Evolutionary conservation across 2,113 vertebrate species (phyloP).

Genomic region (Phyllostomus hastatus): DNA sequence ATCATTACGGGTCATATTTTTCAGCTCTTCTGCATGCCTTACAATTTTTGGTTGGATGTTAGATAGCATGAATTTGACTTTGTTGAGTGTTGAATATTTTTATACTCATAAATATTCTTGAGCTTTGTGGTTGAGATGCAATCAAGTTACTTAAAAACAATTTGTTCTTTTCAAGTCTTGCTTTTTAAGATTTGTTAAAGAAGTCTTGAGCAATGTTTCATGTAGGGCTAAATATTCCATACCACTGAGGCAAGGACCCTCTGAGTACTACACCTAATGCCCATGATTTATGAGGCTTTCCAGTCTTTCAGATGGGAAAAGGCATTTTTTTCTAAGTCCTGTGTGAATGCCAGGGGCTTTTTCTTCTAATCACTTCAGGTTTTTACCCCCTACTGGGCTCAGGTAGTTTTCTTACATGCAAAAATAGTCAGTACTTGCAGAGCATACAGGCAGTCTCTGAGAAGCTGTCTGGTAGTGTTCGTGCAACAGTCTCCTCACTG

Average conservation of each 20-base stretch:
- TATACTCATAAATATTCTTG: slow-evolving; percentile 19
- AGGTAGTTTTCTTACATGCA: background rate
- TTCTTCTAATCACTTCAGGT: background rate
- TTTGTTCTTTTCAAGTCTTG: background rate
- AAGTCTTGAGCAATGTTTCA: background rate
- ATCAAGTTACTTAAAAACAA: background rate
- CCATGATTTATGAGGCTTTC: background rate
- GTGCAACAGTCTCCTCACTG: background rate
- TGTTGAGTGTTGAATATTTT: background rate
- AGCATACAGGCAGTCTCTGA: background rate
- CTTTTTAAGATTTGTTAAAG: slow-evolving; percentile 10
- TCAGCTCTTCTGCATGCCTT: background rate
- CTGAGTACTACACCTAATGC: background rate
- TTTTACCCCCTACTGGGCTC: background rate
- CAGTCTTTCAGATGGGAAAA: background rate
- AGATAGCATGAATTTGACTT: slow-evolving; percentile 11
- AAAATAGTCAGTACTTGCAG: background rate
- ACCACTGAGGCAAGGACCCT: background rate
- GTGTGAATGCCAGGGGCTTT: background rate
- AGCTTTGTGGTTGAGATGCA: background rate
- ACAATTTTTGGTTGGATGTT: background rate
- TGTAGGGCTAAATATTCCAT: background rate
- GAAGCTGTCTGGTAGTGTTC: background rate
- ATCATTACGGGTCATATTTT: background rate
- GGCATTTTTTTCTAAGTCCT: background rate